These are phyloP conservation scores for Myripristis jacobus DNA, from an alignment of 2,797 vertebrate genomes.

Conservation along the genomic window DNA sequence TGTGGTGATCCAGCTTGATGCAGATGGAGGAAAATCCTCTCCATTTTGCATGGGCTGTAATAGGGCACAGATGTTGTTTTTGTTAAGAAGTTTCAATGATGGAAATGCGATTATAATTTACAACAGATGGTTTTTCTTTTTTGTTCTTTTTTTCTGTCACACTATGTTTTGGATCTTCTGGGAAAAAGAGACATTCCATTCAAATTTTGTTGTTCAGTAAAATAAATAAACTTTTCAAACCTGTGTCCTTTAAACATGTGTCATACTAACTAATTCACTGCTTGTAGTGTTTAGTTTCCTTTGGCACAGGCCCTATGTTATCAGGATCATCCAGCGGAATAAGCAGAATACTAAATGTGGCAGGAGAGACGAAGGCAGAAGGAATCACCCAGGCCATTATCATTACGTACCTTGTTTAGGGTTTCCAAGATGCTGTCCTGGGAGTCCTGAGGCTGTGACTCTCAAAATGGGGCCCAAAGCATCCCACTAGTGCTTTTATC, in stretches of 20 bases:
- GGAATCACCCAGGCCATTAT: background rate
- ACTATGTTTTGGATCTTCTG: constrained; percentile 32
- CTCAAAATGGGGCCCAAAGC: no score
- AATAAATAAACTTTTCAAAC: background rate
- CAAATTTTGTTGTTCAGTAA: constrained; percentile 19
- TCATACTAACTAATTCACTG: constrained; percentile 1
- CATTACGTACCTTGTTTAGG: background rate
- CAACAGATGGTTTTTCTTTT: constrained; percentile 41
- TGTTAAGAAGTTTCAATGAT: constrained; percentile 4
- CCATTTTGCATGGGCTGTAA: constrained; percentile 17
- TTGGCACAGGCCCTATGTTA: background rate
- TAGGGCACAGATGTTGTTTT: constrained; percentile 42
- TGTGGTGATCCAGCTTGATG: background rate
- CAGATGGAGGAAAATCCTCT: constrained; percentile 1
- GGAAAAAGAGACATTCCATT: constrained; percentile 20
- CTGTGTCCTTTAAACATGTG: background rate
- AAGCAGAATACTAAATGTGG: no score
- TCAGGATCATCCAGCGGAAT: background rate
- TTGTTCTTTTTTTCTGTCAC: constrained; percentile 13
- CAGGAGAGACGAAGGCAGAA: background rate
- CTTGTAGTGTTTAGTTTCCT: background rate
- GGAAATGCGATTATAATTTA: constrained; percentile 6
- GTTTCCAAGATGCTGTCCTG: no score
- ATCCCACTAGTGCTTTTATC: no score
- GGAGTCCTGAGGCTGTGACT: no score